Conservation (phyloP, 2,888 invertebrate genomes). For the Tholera decimalis region DNA sequence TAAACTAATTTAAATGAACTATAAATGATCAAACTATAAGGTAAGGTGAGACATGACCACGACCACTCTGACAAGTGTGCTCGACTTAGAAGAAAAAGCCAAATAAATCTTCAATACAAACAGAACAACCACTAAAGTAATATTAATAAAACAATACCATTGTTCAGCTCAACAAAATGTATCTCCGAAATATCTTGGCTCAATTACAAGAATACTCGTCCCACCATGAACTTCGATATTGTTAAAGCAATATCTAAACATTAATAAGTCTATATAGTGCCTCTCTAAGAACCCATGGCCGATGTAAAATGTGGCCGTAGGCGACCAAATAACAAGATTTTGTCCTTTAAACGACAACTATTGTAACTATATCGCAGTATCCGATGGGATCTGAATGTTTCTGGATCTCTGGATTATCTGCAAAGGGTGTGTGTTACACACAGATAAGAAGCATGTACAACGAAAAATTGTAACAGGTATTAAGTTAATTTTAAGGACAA, state of each 20-base stretch:
- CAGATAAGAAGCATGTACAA: conserved; percentile 11
- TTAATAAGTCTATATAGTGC: conserved; percentile 54
- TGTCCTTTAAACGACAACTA: conserved; percentile 89
- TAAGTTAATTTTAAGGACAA: too few relatives aligned
- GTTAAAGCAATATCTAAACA: conserved; percentile 49
- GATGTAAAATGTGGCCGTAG: conserved; percentile 83
- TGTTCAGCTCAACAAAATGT: conserved; percentile 19
- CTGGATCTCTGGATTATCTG: conserved; percentile 81
- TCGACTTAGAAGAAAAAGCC: too few relatives aligned
- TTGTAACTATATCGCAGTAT: conserved; percentile 84
- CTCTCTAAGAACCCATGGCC: conserved; percentile 49
- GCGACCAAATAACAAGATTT: conserved; percentile 89
- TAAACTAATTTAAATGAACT: background rate
- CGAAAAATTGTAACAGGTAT: background rate
- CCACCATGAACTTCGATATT: conserved; percentile 36
- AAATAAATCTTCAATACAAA: background rate
- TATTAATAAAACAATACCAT: conserved; percentile 1
- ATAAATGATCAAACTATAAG: too few relatives aligned
- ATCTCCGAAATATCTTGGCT: conserved; percentile 6
- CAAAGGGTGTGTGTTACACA: conserved; percentile 63
- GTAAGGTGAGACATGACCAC: too few relatives aligned
- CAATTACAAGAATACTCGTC: conserved; percentile 22
- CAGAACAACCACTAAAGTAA: background rate
- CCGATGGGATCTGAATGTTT: conserved; percentile 83
- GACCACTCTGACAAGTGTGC: too few relatives aligned